Evolutionary conservation across 2,888 invertebrate species (phyloP).

Genomic region (Eilema sororculum): DNA sequence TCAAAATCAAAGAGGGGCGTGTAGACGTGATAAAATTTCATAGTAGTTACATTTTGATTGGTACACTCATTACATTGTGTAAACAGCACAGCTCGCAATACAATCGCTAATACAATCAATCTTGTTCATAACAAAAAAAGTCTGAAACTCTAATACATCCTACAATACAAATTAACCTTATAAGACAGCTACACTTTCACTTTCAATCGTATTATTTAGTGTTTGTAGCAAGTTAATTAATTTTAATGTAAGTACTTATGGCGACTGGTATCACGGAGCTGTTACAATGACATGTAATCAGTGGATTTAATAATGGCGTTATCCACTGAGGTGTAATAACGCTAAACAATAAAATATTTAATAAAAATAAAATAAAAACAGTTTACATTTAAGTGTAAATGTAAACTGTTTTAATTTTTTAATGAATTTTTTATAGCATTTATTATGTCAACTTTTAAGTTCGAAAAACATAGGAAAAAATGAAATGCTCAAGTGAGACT

Average conservation of each 20-base stretch:
- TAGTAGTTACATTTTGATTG: conserved; percentile 18
- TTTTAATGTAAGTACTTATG: conserved; percentile 37
- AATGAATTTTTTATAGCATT: no score
- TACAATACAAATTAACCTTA: conserved; percentile 33
- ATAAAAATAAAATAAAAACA: not conserved
- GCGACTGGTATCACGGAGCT: conserved; percentile 31
- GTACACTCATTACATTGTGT: conserved; percentile 24
- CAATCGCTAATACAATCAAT: conserved; percentile 26
- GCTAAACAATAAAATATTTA: not conserved
- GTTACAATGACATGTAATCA: conserved; percentile 38
- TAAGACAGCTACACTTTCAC: conserved; percentile 45
- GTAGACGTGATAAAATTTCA: conserved; percentile 24
- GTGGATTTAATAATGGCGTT: conserved; percentile 15
- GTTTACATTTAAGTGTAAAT: no score
- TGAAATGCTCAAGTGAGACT: no score
- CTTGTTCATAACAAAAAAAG: conserved; percentile 19
- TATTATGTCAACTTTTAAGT: no score
- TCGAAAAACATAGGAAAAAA: no score
- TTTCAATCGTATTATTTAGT: conserved; percentile 42
- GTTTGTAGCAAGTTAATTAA: conserved; percentile 43
- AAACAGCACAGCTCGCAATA: conserved; percentile 22
- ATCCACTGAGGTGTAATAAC: conserved; percentile 24
- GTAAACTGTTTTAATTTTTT: no score
- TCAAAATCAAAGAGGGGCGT: not conserved
- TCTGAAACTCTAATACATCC: conserved; percentile 21